Evolutionary conservation across 1,140 invertebrate species (phyloP), one percentile per base, ranked within the genome.

Genomic region (Camponotus floridanus): DNA sequence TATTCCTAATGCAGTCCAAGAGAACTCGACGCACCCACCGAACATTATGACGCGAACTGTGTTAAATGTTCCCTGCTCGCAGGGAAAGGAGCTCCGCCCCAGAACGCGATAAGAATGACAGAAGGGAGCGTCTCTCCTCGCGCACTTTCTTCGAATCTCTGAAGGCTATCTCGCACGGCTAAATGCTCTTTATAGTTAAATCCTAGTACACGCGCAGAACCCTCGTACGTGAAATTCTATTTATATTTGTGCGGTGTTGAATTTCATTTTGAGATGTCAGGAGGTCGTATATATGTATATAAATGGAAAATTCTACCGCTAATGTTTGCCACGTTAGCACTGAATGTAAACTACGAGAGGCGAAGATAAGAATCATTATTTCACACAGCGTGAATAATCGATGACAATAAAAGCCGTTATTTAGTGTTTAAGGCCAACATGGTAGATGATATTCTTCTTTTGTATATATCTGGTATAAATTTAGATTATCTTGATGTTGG

Each of bases 221-320:
- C 36, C 18, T 48, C 26, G 3, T 61, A 62, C 15, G 78, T 6
- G 31, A 36, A 57, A 57, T 55, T 78, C 76, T 78, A 70, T 80
- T 80, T 70, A 80, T 83, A 83, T 21, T n/a, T 59, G 13, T 55
- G 55, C 67, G 67, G 62, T 73, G 51, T 73, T 73, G 26, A 83
- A 18, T 83, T 74, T 83, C 68, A 42, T 48, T 48, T 13, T 39
- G 45, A 11, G 26, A 67, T 45, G 31, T 21, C 18, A 83, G 61
- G 68, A 73, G 68, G 9, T 61, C 48, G 64, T 18, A 5, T 48
- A n/a, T 33, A 39, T 45, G 11, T 31, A 39, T 2, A 55, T 18
- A 57, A 81, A 61, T 21, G 26, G 4, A 59, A 65, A 83, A 83
- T 73, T 31, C n/a, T 71, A 36, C 33, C 3, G 1, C 15, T 45